Evolutionary conservation across 2,113 vertebrate genomes (phyloP), one percentile per base, ranked within the genome.

Genomic region (Bujurquina vittata): DNA sequence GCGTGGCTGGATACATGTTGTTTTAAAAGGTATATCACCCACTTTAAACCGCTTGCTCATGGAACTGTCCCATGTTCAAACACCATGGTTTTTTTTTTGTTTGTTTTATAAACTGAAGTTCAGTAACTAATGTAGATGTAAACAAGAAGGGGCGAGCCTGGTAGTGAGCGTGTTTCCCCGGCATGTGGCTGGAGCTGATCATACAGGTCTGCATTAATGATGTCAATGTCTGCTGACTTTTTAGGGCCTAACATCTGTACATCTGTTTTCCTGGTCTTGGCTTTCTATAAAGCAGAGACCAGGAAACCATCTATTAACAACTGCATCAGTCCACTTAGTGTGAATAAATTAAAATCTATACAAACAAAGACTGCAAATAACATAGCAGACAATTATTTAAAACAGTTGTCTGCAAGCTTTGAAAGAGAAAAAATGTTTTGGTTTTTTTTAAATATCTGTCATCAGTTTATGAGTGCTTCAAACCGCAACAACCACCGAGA

Each of bases 211-310:
- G 73, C 85, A 93, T 93, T 95, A 93, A 95, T 92, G 81, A 95
- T 91, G 91, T 92, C 93, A 91, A 91, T 80, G 89, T 88, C 88
- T 91, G 84, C 77, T 92, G 91, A 94, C 90, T 88, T 91, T 88
- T 86, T n/a, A 31, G 80, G 78, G 80, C 85, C 80, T 61, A 74
- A 91, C 88, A 90, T 92, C 85, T 80, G 86, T 69, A 63, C 87
- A 83, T 67, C 63, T 67, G 63, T 67, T 67, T 67, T 46, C 63
- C 63, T 67, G 63, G 40, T 67, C 40, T 46, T 49, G 46, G 46
- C 17, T 92, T 94, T 92, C 92, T 85, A 78, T 88, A 84, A 86
- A 88, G 82, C 88, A 91, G 69, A 79, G 87, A 83, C 56, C 57
- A 81, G 65, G 83, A 78, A 81, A 87, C 78, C 65, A 65, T 52